Conservation (phyloP, 2,888 invertebrate species). For the Andrena marginata region DNA sequence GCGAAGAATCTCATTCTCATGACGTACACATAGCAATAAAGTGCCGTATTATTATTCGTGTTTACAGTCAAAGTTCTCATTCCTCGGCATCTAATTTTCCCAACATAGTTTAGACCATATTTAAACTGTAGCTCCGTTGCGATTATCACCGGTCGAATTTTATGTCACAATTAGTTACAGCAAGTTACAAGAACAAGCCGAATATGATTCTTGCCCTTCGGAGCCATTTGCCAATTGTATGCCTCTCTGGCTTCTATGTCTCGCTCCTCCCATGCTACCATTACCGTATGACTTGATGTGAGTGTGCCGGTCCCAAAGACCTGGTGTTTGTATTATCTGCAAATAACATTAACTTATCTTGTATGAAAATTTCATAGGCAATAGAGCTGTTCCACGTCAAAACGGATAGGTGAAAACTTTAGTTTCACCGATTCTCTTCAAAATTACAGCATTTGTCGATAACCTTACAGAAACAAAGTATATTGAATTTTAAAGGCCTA, state of each 20-base stretch:
- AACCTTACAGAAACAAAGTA: too few relatives aligned
- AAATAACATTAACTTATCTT: constrained; percentile 72
- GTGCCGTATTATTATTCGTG: constrained; percentile 19
- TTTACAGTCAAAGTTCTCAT: constrained; percentile 13
- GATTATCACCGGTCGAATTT: constrained; percentile 35
- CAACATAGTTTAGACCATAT: constrained; percentile 34
- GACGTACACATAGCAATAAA: constrained; percentile 40
- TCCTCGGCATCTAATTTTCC: constrained; percentile 22
- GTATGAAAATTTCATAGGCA: background rate
- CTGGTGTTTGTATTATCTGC: constrained; percentile 97
- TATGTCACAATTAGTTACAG: constrained; percentile 51
- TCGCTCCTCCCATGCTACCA: constrained; percentile 70
- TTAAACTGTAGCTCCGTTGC: constrained; percentile 14
- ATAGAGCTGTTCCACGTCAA: too few relatives aligned
- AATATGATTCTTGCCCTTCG: constrained; percentile 70
- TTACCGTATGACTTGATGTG: constrained; percentile 61
- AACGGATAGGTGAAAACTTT: too few relatives aligned
- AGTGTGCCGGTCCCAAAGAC: constrained; percentile 89
- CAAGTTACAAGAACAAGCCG: constrained; percentile 77
- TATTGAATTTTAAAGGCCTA: too few relatives aligned
- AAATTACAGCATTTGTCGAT: too few relatives aligned
- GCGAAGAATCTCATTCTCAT: constrained; percentile 15
- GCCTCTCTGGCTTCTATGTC: constrained; percentile 79
- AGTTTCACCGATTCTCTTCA: too few relatives aligned
- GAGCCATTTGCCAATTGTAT: constrained; percentile 77